Conservation (phyloP, 2,888 invertebrate species). For the Limenitis camilla region DNA sequence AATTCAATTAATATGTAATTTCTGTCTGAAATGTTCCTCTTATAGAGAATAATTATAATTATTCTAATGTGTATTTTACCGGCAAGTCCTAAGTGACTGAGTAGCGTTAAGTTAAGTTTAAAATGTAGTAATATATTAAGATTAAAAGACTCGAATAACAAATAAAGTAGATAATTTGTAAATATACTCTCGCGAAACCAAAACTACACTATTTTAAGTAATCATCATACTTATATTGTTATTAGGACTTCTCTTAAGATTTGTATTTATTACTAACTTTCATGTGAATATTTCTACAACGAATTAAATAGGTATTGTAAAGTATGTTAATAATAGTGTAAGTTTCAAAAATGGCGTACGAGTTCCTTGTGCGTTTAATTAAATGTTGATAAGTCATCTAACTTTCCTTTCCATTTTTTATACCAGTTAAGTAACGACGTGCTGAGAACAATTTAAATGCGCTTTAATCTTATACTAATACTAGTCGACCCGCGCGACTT, state of each 20-base stretch:
- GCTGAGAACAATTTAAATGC: no score
- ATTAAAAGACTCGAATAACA: neutral
- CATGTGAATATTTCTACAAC: slow-evolving; percentile 7
- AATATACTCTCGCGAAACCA: slow-evolving; percentile 6
- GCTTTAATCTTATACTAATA: no score
- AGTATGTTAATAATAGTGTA: neutral
- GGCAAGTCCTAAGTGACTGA: neutral
- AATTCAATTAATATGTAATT: no score
- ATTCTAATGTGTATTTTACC: neutral
- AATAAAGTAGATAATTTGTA: slow-evolving; percentile 1
- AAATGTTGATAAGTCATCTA: neutral
- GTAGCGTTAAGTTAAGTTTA: neutral
- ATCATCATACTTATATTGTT: neutral
- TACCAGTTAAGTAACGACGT: neutral
- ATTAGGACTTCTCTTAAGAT: neutral
- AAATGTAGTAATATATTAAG: neutral
- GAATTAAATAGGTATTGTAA: slow-evolving; percentile 4
- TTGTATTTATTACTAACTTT: neutral
- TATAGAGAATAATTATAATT: neutral
- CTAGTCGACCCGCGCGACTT: no score
- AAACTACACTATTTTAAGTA: slow-evolving; percentile 3
- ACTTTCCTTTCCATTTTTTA: neutral
- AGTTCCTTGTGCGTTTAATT: no score
- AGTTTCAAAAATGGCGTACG: neutral
- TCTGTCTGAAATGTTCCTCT: no score